phyloP scores from a whole-genome alignment of 2,888 invertebrate genomes.

The Empis stercorea region DNA sequence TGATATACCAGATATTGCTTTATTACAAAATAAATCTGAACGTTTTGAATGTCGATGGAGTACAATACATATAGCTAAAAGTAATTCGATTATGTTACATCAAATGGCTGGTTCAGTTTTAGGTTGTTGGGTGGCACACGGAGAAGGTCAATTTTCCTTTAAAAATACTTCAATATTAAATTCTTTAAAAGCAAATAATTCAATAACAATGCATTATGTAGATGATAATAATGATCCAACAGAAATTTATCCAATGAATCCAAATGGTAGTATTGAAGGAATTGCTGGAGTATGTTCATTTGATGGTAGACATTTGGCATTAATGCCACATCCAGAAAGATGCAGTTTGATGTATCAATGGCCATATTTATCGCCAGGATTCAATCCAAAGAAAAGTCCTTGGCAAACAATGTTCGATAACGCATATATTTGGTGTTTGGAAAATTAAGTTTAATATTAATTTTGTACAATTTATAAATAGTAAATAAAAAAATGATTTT shows the following conservation, averaged over 20 bases:
- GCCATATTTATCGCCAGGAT: slow-evolving; percentile 50
- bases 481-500: no score
- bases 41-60: slow-evolving; percentile 72
- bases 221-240: slow-evolving; percentile 67
- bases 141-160: slow-evolving; percentile 73
- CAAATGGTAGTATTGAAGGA: slow-evolving; percentile 71
- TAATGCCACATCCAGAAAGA: slow-evolving; percentile 99
- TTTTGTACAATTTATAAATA: no score
- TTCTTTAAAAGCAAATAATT: slow-evolving; percentile 42
- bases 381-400: slow-evolving; percentile 54
- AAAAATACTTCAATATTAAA: slow-evolving; percentile 39
- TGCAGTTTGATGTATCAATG: slow-evolving; percentile 85
- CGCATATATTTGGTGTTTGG: slow-evolving; percentile 58
- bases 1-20: slow-evolving; percentile 46
- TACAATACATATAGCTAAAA: slow-evolving; percentile 56
- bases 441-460: slow-evolving; percentile 32
- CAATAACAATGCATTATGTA: slow-evolving; percentile 70
- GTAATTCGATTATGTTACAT: slow-evolving; percentile 63
- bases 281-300: slow-evolving; percentile 80
- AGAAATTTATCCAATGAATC: slow-evolving; percentile 83
- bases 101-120: slow-evolving; percentile 80
- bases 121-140: slow-evolving; percentile 96
- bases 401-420: slow-evolving; percentile 90
- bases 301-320: slow-evolving; percentile 87
- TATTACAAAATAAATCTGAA: slow-evolving; percentile 80